Base-by-base conservation (phyloP, 2,113 vertebrate genomes). In the Periophthalmodon schlosseri region DNA sequence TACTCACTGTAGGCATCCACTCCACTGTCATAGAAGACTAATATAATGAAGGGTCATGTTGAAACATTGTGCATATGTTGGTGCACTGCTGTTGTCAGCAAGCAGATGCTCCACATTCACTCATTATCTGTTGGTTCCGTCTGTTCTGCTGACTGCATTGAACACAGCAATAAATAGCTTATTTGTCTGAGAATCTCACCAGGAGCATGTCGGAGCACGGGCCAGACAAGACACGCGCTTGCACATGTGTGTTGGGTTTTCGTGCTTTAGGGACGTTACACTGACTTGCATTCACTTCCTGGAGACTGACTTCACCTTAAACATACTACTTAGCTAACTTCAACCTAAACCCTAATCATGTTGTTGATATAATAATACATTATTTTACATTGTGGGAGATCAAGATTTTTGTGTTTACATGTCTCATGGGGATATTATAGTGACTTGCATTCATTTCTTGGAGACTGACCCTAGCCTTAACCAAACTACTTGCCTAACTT, bases 101-200 rank as follows among this genome's bases (percentile, higher is more conserved):
- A 65, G 44, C 63, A 65, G 63, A 18, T 65, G 63, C 20, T 34
- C 63, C 28, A 36, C 6, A 39, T 34, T 36, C 34, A 65, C 63
- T 65, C 63, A 64, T 72, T 60, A 58, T 75, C 33, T 36, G 67
- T 65, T 79, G 73, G 57, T 72, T 85, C 65, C 68, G 56, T 68
- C 63, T 81, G 28, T 74, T 73, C 15, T 34, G n/a, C 70, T 84
- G 65, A 69, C 68, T 21, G 77, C 76, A 34, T 47, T 50, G 74
- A 77, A 83, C 76, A 70, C 73, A 74, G 54, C 46, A 44, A 50
- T 74, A 81, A 84, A 88, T 69, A 75, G 66, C 70, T 80, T 89
- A 76, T 86, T 87, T 84, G 77, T 82, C 54, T 78, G 47, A 66
- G 63, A 44, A 44, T 44, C 18, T 44, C 33, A 39, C 63, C 18